Evolutionary conservation across 2,888 invertebrate genomes (phyloP), one percentile per base, ranked within the genome.

Genomic region (Emmelina monodactyla): DNA sequence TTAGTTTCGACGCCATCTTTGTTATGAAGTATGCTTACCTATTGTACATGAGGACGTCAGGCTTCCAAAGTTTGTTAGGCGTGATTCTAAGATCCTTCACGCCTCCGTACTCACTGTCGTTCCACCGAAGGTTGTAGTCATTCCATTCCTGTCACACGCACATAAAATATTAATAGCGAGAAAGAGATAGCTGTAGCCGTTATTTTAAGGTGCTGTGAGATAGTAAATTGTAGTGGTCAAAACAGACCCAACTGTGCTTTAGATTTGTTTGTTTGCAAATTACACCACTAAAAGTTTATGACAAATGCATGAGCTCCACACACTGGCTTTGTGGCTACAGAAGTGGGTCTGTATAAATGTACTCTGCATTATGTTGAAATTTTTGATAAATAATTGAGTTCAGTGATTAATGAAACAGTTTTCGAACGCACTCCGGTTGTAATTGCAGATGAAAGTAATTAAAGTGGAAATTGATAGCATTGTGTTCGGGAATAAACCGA

Each of bases 41-140:
- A 88, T 99, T 99, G 82, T 98, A 99, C 92, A 99, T 94, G 49
- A 99, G 91, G 57, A 99, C 94, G 81, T 99, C 98, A 45, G 99
- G 98, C 70, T 93, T 95, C 99, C 99, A 99, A 45, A 99, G 85
- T 68, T 92, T 91, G 75, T 91, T 91, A 34, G 97, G 94, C 45
- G 97, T 96, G 64, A 99, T 93, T 59, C 96, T 86, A 41, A 99
- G 86, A 66, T 93, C 94, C 69, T 92, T 93, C 37, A 99, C 92
- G 36, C 92, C 92, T 25, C 96, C 97, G 64, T 92, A 97, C 58
- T 97, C 96, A 40, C 90, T 86, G 65, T 92, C 92, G 73, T 97
- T 95, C 98, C 98, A 99, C 58, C 90, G 85, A 55, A 99, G 85
- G 78, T 97, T 97, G 83, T 94, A 94, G 80, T 97, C 98, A 63